Percentiles rank a stretch among this genome's conserved stretches.
phyloP scores from a whole-genome alignment of 2,888 invertebrate species.

The Noctua pronuba region DNA sequence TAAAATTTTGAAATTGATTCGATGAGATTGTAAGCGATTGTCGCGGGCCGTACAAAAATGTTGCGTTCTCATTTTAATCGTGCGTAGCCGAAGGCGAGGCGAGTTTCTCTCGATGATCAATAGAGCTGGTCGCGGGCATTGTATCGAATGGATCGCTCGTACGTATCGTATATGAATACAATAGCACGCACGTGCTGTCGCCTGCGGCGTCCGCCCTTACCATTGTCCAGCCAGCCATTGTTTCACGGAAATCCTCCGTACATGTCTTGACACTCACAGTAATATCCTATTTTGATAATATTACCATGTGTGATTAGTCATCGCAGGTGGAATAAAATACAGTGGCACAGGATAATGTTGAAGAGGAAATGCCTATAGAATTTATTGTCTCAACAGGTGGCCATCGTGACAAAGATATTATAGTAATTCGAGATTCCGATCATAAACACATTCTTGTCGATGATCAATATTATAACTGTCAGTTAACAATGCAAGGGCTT shows the following conservation, averaged over 20 bases:
- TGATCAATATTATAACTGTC: conserved; percentile 7
- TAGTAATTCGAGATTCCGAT: conserved; percentile 32
- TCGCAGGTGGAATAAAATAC: conserved; percentile 47
- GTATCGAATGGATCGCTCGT: conserved; percentile 71
- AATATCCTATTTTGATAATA: conserved; percentile 74
- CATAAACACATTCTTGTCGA: conserved; percentile 21
- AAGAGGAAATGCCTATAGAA: conserved; percentile 45
- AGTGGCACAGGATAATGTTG: conserved; percentile 36
- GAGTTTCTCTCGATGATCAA: conserved; percentile 70
- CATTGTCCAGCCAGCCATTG: conserved; percentile 86
- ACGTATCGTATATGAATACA: conserved; percentile 82
- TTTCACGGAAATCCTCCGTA: conserved; percentile 86
- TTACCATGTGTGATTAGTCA: conserved; percentile 65
- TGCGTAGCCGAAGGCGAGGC: conserved; percentile 64
- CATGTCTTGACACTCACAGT: conserved; percentile 83
- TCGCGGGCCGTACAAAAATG: conserved; percentile 50
- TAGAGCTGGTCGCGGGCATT: conserved; percentile 67
- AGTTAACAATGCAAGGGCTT: background rate
- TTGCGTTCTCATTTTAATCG: conserved; percentile 65
- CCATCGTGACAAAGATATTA: conserved; percentile 14
- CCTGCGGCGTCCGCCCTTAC: conserved; percentile 73
- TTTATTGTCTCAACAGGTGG: conserved; percentile 42
- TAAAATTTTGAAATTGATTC: conserved; percentile 50
- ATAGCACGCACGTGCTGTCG: conserved; percentile 86
- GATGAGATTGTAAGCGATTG: conserved; percentile 56